Conservation (phyloP, 2,113 vertebrate species). For the Cephalopholis sonnerati region DNA sequence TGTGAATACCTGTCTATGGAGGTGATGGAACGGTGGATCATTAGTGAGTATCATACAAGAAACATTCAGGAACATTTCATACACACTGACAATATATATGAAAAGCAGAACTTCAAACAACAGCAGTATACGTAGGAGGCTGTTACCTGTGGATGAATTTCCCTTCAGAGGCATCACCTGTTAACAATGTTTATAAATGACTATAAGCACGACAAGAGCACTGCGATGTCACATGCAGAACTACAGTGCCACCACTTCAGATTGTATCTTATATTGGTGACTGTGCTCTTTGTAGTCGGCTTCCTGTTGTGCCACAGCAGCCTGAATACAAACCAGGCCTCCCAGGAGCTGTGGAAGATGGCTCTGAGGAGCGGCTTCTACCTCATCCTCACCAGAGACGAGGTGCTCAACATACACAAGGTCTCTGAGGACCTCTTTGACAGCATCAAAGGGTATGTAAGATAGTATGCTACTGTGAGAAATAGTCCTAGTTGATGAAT, state of each 20-base stretch:
- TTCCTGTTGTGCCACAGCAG: conserved; percentile 93
- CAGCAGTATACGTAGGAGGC: not conserved
- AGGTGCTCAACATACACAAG: conserved; percentile 90
- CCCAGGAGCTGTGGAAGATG: conserved; percentile 91
- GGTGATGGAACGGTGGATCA: conserved; percentile 94
- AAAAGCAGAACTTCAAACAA: not conserved
- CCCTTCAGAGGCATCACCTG: not conserved
- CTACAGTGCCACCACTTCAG: not conserved
- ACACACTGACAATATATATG: not conserved
- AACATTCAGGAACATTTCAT: not conserved
- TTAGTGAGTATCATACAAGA: conserved; percentile 87
- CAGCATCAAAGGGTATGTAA: conserved; percentile 89
- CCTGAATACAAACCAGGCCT: conserved; percentile 83
- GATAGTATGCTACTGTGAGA: not conserved
- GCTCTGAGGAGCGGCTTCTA: conserved; percentile 90
- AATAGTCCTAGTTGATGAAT: not conserved
- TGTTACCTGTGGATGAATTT: not conserved
- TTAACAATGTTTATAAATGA: not conserved
- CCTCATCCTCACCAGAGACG: conserved; percentile 90
- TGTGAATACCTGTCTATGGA: conserved; percentile 95
- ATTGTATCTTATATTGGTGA: not conserved
- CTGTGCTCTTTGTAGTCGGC: conserved; percentile 84
- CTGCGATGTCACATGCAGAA: not conserved
- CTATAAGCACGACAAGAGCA: not conserved
- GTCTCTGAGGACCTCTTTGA: conserved; percentile 90